Evolutionary conservation across 2,113 vertebrate species (phyloP).

Genomic region (Zingel zingel): DNA sequence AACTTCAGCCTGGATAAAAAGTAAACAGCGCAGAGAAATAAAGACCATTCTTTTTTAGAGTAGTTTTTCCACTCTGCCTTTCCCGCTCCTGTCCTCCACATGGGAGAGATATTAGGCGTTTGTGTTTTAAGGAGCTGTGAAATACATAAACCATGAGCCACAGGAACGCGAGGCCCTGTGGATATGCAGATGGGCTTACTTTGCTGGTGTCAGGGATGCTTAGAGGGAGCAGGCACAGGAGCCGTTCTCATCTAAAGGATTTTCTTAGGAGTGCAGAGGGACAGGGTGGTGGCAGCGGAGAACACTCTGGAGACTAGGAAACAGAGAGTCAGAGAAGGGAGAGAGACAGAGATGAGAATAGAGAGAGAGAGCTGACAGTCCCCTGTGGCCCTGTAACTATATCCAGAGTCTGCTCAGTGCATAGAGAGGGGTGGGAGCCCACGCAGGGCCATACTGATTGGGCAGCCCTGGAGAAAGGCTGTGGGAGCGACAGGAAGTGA

Average conservation of each 20-base stretch:
- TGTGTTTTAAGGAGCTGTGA: conserved; percentile 98
- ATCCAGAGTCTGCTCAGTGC: conserved; percentile 95
- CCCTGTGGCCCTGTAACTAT: conserved; percentile 96
- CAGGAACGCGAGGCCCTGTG: conserved; percentile 96
- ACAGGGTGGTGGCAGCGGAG: conserved; percentile 78
- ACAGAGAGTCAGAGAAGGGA: conserved; percentile 85
- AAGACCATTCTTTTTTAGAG: conserved; percentile 73
- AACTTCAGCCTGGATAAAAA: conserved; percentile 72
- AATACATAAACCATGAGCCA: conserved; percentile 99
- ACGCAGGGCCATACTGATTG: conserved; percentile 92
- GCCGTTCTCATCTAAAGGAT: conserved; percentile 83
- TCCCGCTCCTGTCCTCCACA: conserved; percentile 75
- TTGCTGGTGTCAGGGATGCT: conserved; percentile 94
- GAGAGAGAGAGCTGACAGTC: conserved; percentile 91
- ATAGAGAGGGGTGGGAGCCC: conserved; percentile 87
- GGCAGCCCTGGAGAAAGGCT: conserved; percentile 92
- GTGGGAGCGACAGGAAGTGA: conserved; percentile 96
- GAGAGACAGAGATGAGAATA: conserved; percentile 63
- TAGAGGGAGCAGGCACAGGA: conserved; percentile 82
- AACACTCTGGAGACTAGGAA: conserved; percentile 77
- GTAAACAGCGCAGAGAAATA: conserved; percentile 74
- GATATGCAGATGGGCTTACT: conserved; percentile 99
- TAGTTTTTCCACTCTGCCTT: conserved; percentile 57
- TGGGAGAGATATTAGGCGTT: conserved; percentile 86
- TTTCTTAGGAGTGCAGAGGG: conserved; percentile 78